phyloP scores from a whole-genome alignment of 2,888 invertebrate genomes.

The Caenorhabditis imperialis region DNA sequence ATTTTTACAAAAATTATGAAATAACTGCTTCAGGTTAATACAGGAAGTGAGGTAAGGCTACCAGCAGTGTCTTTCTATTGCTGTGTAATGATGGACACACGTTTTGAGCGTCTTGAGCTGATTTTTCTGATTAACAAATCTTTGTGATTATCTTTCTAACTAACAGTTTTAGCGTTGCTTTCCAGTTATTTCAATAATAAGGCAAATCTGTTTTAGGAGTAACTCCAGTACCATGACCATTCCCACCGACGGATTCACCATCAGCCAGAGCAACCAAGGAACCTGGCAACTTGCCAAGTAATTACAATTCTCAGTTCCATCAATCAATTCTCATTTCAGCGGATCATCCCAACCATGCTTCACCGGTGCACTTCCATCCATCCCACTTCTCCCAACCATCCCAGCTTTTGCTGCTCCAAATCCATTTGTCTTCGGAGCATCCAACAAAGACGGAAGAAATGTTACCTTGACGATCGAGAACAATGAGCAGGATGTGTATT shows the following conservation, averaged over 20 bases:
- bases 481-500: constrained; percentile 64
- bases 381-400: constrained; percentile 40
- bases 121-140: constrained; percentile 12
- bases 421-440: constrained; percentile 22
- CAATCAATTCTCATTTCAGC: constrained; percentile 14
- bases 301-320: neutral
- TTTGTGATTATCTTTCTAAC: too few relatives aligned
- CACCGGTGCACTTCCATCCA: constrained; percentile 33
- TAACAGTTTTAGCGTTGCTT: too few relatives aligned
- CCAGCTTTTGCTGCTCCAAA: constrained; percentile 40
- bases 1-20: neutral
- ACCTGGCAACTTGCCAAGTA: constrained; percentile 50
- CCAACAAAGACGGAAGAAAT: constrained; percentile 51
- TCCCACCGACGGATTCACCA: constrained; percentile 53
- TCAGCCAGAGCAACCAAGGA: constrained; percentile 45
- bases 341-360: constrained; percentile 33
- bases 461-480: constrained; percentile 65
- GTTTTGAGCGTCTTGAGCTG: neutral
- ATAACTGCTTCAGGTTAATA: constrained; percentile 48
- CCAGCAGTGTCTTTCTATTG: neutral
- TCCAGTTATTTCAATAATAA: too few relatives aligned
- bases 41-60: constrained; percentile 54
- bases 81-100: constrained; percentile 3
- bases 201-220: constrained; percentile 43
- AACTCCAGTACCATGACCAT: constrained; percentile 36